phyloP scores from a whole-genome alignment of 1,140 invertebrate genomes.

The Acromyrmex charruanus region DNA sequence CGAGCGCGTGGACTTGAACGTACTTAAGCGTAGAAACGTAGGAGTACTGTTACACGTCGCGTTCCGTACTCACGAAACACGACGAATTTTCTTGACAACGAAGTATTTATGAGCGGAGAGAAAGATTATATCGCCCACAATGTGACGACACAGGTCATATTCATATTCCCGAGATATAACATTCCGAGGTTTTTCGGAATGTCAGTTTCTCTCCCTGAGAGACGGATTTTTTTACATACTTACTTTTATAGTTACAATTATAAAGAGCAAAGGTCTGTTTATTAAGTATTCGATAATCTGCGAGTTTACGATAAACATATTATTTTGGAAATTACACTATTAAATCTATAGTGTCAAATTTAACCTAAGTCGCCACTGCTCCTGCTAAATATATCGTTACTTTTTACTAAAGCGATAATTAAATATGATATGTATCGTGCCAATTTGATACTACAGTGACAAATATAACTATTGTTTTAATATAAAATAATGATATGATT shows the following conservation, averaged over 20 bases:
- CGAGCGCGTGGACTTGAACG: constrained; percentile 68
- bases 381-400: too few species aligned
- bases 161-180: constrained; percentile 11
- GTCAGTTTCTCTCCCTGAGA: not conserved
- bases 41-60: constrained; percentile 82
- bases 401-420: too few species aligned
- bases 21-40: constrained; percentile 73
- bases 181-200: not conserved
- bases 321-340: not conserved
- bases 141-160: constrained; percentile 22
- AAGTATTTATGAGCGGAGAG: constrained; percentile 19
- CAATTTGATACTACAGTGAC: too few species aligned
- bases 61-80: constrained; percentile 48
- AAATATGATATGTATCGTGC: too few species aligned
- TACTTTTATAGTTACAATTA: not conserved
- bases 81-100: constrained; percentile 59
- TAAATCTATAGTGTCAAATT: too few species aligned
- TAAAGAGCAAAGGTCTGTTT: not conserved
- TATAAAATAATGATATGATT: too few species aligned
- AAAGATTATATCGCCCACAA: constrained; percentile 34
- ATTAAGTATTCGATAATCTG: not conserved
- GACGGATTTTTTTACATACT: not conserved
- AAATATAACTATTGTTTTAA: too few species aligned
- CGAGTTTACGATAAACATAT: not conserved
- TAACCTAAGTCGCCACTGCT: too few species aligned